These are phyloP conservation scores for Nematolebias whitei DNA, from an alignment of 2,113 vertebrate species.

Conservation along the genomic window DNA sequence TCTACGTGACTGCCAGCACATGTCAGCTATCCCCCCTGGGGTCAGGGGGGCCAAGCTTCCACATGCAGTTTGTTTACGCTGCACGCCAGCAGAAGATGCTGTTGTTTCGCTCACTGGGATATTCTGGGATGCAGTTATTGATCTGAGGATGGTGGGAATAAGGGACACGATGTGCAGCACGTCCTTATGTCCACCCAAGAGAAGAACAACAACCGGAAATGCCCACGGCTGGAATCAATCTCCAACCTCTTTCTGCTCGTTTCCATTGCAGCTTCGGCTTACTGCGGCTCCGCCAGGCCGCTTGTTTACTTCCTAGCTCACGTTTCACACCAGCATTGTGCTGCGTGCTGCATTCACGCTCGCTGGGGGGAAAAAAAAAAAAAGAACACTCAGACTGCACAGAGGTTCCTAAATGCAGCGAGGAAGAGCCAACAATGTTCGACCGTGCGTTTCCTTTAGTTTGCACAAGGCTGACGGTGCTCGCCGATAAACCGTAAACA, in stretches of 20 bases:
- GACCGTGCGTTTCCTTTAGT: too few species aligned
- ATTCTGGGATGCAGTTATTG: slow-evolving; percentile 45
- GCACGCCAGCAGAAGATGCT: slow-evolving; percentile 7
- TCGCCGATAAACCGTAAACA: too few species aligned
- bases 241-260: not conserved
- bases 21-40: slow-evolving; percentile 7
- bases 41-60: slow-evolving; percentile 11
- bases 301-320: slow-evolving; percentile 73
- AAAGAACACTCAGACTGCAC: not conserved
- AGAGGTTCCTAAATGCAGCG: not conserved
- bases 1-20: slow-evolving; percentile 35
- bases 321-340: slow-evolving; percentile 61
- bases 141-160: slow-evolving; percentile 37
- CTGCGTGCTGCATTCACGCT: slow-evolving; percentile 45
- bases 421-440: too few species aligned
- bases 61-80: slow-evolving; percentile 18
- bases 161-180: slow-evolving; percentile 53
- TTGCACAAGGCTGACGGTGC: not conserved
- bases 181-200: slow-evolving; percentile 51
- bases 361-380: slow-evolving; percentile 17
- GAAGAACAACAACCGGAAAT: slow-evolving; percentile 43
- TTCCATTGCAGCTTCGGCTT: not conserved
- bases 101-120: slow-evolving; percentile 10
- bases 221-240: slow-evolving; percentile 5
- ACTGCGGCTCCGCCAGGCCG: slow-evolving; percentile 28